Evolutionary conservation across 2,888 invertebrate species (phyloP).

Genomic region (Malachius bipustulatus): DNA sequence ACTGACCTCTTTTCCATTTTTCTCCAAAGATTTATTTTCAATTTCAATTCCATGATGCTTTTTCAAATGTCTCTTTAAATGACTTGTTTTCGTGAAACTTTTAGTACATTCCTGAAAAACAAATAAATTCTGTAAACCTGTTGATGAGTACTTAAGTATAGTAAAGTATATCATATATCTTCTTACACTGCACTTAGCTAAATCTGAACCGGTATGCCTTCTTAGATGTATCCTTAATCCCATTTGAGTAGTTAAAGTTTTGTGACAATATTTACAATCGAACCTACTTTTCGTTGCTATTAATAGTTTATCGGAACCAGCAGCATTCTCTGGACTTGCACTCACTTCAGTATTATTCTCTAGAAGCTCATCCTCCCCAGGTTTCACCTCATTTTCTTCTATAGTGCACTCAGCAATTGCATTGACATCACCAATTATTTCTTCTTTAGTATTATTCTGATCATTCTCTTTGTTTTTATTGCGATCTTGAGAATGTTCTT

Average conservation of each 20-base stretch:
- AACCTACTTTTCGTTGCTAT: slow-evolving; percentile 25
- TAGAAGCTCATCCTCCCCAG: slow-evolving; percentile 18
- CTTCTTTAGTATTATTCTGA: slow-evolving; percentile 14
- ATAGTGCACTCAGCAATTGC: slow-evolving; percentile 1
- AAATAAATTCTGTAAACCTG: neutral
- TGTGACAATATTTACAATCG: slow-evolving; percentile 29
- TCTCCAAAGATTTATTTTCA: slow-evolving; percentile 15
- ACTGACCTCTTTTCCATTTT: slow-evolving; percentile 4
- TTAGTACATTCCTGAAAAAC: slow-evolving; percentile 31
- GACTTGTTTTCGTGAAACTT: slow-evolving; percentile 30
- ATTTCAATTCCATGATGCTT: slow-evolving; percentile 28
- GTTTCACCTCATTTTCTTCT: slow-evolving; percentile 11
- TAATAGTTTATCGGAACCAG: slow-evolving; percentile 16
- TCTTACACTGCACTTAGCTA: slow-evolving; percentile 28
- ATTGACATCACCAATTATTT: too few relatives aligned
- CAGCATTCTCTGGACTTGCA: slow-evolving; percentile 15
- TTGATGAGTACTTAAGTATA: slow-evolving; percentile 6
- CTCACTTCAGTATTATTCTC: slow-evolving; percentile 14
- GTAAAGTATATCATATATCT: neutral
- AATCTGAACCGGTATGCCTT: slow-evolving; percentile 45
- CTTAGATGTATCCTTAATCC: slow-evolving; percentile 46
- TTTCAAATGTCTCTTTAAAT: slow-evolving; percentile 29
- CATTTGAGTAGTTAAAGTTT: slow-evolving; percentile 27
- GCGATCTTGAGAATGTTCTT: slow-evolving; percentile 20
- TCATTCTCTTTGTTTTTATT: slow-evolving; percentile 15